Evolutionary conservation across 1,140 invertebrate genomes (phyloP), one percentile per base, ranked within the genome.

Genomic region (Spodoptera frugiperda): DNA sequence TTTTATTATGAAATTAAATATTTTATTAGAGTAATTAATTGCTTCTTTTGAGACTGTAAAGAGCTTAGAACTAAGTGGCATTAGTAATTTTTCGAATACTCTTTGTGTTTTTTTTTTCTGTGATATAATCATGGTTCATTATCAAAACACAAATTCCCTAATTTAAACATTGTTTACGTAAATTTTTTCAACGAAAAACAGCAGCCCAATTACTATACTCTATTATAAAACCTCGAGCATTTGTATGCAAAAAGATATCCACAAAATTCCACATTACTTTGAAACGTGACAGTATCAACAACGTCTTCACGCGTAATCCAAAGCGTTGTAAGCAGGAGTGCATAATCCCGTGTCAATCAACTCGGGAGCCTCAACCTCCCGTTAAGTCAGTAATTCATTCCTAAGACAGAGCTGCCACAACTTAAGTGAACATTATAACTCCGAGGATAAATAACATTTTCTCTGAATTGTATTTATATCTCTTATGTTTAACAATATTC

Each of bases 281-380:
- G 33, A 39, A 39, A 39, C 33, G 33, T 39, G 33, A 30, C 25
- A 21, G 10, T 30, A 25, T 57, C 19, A 57, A 57, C 2, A 44
- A 44, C 12, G 44, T 48, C 61, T 65, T 65, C 33, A 44, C 3
- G 25, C 33, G 0, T 44, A 67, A 49, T 67, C 46, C 11, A 17
- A 11, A 44, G 59, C 44, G 9, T 30, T 48, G 44, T 67, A 67
- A 67, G 44, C 63, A 49, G 11, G 1, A 49, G 39, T 12, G 14
- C 63, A 21, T 67, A 67, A 67, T 67, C 63, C 19, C 21, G 63
- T 49, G 63, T 67, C 63, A 67, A 49, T 67, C 63, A 67, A 44
- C 33, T 15, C 17, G 44, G 63, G 11, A 14, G 63, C 19, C 17
- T 48, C 25, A 49, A 39, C 15, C 44, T 67, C 63, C 8, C 63